Evolutionary conservation across 2,888 invertebrate species (phyloP).

Genomic region (Melanostoma mellinum): DNA sequence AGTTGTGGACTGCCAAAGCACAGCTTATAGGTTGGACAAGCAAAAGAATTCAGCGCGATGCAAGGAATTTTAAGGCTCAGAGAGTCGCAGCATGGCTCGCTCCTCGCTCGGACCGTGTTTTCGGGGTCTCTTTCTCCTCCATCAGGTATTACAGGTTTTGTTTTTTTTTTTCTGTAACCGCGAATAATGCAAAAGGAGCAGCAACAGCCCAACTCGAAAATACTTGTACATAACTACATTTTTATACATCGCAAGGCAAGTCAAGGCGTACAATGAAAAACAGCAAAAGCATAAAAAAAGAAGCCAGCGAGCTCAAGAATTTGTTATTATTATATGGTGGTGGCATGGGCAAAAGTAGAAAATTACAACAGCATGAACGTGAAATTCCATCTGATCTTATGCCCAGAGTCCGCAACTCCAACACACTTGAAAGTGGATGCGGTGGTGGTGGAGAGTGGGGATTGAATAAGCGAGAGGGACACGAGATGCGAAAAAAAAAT

Average conservation of each 20-base stretch:
- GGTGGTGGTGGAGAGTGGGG: conserved; percentile 1
- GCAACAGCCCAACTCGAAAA: conserved; percentile 42
- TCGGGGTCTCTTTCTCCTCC: conserved; percentile 44
- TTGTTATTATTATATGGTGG: conserved; percentile 71
- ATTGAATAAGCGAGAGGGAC: background rate
- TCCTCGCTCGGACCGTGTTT: conserved; percentile 29
- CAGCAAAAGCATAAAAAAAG: conserved; percentile 18
- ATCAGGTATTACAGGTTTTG: conserved; percentile 69
- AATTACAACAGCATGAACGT: conserved; percentile 68
- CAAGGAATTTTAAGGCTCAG: conserved; percentile 61
- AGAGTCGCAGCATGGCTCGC: conserved; percentile 32
- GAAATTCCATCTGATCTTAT: conserved; percentile 59
- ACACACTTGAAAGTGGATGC: conserved; percentile 18
- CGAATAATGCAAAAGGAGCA: conserved; percentile 62
- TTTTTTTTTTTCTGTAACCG: conserved; percentile 46
- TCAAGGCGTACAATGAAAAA: conserved; percentile 7
- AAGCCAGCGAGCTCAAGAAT: conserved; percentile 55
- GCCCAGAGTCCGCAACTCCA: conserved; percentile 23
- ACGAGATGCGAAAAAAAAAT: conserved; percentile 26
- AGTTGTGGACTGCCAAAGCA: conserved; percentile 42
- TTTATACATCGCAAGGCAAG: conserved; percentile 13
- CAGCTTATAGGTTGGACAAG: conserved; percentile 30
- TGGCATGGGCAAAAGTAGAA: conserved; percentile 64
- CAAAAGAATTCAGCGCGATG: conserved; percentile 64
- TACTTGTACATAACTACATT: conserved; percentile 15